A percentile compares a stretch with the other conserved stretches of the same genome.
Evolutionary conservation across 2,888 invertebrate species (phyloP).

Genomic region (Achlya flavicornis): DNA sequence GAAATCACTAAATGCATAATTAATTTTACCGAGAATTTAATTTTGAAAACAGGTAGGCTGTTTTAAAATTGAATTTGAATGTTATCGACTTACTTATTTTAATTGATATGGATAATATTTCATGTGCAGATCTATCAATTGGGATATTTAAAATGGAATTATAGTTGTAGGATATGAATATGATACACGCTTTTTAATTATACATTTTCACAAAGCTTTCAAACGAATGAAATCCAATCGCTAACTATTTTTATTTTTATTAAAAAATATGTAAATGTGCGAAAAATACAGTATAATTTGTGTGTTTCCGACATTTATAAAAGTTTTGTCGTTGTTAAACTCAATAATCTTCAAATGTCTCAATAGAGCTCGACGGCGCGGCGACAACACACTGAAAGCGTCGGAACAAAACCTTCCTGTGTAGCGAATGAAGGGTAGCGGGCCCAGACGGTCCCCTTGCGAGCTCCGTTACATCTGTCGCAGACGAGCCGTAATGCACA

Average conservation of each 20-base stretch:
- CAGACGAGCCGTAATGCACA: conserved; percentile 72
- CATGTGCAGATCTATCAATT: too few relatives aligned
- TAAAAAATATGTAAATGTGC: too few relatives aligned
- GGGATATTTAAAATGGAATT: too few relatives aligned
- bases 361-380: conserved; percentile 32
- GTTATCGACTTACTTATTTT: too few relatives aligned
- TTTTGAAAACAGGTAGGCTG: not conserved
- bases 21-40: not conserved
- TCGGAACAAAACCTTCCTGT: conserved; percentile 30
- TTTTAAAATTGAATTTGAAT: too few relatives aligned
- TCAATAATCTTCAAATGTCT: conserved; percentile 44
- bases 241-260: too few relatives aligned
- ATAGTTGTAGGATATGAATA: not conserved
- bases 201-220: not conserved
- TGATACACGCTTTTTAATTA: not conserved
- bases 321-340: conserved; percentile 25
- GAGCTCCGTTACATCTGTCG: conserved; percentile 59
- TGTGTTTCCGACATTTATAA: conserved; percentile 24
- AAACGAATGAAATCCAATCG: not conserved
- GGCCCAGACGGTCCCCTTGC: conserved; percentile 36
- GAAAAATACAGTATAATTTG: too few relatives aligned
- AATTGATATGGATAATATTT: too few relatives aligned
- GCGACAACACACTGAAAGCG: conserved; percentile 30
- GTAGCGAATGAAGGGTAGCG: conserved; percentile 32
- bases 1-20: not conserved